Base-by-base conservation (phyloP, 64 coral and sea anemone genomes). In the Pocillopora verrucosa region DNA sequence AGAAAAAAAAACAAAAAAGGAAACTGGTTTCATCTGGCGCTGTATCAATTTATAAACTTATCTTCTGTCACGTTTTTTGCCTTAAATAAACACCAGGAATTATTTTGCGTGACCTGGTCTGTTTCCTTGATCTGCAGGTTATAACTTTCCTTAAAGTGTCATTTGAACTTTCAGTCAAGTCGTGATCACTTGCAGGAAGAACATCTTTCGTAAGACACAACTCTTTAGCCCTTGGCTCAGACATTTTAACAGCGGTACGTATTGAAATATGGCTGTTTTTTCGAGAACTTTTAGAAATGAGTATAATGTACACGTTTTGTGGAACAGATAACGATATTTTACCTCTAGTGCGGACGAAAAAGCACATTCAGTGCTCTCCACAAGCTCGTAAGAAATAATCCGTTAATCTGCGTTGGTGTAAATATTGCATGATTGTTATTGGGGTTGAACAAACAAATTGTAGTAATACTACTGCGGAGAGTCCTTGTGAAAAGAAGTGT, bases 341-440 rank as follows among this genome's bases (percentile, higher is more conserved):
- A 56, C 24, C 59, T 19, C 25, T 9, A 25, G 12, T 24, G 67
- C 67, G 10, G 20, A 20, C 4, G 20, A 10, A 9, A 24, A 70
- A 9, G 20, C 25, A 70, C 25, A 70, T 5, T 70, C 67, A 70
- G 22, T 9, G 19, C n/a, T 70, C n/a, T 24, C 41, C 57, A 59
- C 58, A 30, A 36, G 5, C 10, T 13, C 64, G 56, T 65, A 22
- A 37, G 41, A 14, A 20, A 13, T 72, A 85, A 85, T 85, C 82
- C 64, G 7, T 85, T 85, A 85, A 85, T 85, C 82, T 72, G 36
- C 25, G 63, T 38, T 72, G 82, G 63, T 26, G 36, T 85, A 85
- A 70, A 85, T 56, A 85, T 57, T 56, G 20, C 65, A 85, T 22
- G 19, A 72, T 56, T 70, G 56, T 67, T 72, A 85, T 17, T 85